Percentiles rank a stretch among this genome's conserved stretches.
phyloP scores from a whole-genome alignment of 2,797 vertebrate genomes.

The Carcharodon carcharias region DNA sequence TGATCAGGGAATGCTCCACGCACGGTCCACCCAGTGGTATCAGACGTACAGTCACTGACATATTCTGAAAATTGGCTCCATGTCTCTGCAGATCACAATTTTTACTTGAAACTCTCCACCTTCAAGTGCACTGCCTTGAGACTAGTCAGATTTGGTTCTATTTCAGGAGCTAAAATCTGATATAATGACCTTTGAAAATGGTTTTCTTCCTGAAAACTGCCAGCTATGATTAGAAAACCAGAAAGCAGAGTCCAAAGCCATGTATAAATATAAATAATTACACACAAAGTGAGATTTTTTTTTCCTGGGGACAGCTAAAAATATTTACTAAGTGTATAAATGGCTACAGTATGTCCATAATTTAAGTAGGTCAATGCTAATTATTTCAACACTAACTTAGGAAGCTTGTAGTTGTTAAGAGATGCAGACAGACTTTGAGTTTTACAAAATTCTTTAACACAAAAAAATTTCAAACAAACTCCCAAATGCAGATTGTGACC shows the following conservation, averaged over 20 bases:
- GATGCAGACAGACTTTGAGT: background rate
- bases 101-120: background rate
- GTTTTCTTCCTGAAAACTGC: background rate
- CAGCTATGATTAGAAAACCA: background rate
- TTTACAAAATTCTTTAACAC: background rate
- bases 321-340: background rate
- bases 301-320: background rate
- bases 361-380: background rate
- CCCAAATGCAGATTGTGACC: background rate
- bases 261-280: conserved; percentile 23
- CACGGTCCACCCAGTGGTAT: background rate
- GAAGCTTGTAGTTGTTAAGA: background rate
- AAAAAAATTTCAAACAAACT: background rate
- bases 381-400: background rate
- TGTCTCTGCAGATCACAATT: background rate
- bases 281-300: background rate
- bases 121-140: background rate
- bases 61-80: background rate
- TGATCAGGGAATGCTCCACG: background rate
- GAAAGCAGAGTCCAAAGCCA: background rate
- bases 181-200: conserved; percentile 1
- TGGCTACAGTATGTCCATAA: background rate
- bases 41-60: background rate
- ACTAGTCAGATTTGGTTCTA: background rate
- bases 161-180: background rate